Conservation (phyloP, 1,140 invertebrate species). For the Drosophila asahinai region DNA sequence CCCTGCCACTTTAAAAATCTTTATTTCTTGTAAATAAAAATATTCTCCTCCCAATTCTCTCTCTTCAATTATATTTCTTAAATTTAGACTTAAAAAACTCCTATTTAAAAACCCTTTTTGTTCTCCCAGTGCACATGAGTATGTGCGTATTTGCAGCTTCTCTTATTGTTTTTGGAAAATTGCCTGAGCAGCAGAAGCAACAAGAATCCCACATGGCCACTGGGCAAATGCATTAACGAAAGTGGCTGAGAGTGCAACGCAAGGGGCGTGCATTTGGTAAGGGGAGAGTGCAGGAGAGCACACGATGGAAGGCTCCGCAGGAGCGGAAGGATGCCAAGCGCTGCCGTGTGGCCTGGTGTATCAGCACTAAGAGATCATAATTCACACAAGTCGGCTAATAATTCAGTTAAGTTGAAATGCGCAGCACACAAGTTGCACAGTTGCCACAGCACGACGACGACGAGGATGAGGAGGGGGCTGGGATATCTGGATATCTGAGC, state of each 20-base stretch:
- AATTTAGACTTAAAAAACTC: background rate
- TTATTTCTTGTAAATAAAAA: no score
- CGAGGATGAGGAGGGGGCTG: background rate
- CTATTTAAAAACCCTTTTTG: background rate
- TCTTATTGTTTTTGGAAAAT: conserved; percentile 71
- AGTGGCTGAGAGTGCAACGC: conserved; percentile 58
- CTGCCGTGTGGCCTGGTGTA: conserved; percentile 55
- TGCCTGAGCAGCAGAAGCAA: conserved; percentile 52
- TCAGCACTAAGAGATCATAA: conserved; percentile 82
- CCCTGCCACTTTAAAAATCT: no score
- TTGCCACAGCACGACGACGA: background rate
- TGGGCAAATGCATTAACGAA: conserved; percentile 83
- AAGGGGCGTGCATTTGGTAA: background rate
- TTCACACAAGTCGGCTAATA: conserved; percentile 83
- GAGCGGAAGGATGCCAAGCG: conserved; percentile 13
- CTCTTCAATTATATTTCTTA: no score
- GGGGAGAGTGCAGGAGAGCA: conserved; percentile 19
- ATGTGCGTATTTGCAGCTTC: conserved; percentile 32
- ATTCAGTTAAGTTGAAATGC: conserved; percentile 83
- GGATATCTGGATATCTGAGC: conserved; percentile 2
- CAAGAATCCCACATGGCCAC: conserved; percentile 78
- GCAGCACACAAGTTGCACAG: conserved; percentile 59
- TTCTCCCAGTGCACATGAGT: background rate
- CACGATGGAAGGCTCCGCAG: background rate
- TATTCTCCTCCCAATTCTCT: no score